phyloP scores from a whole-genome alignment of 2,113 vertebrate species.

The Mus musculus region DNA sequence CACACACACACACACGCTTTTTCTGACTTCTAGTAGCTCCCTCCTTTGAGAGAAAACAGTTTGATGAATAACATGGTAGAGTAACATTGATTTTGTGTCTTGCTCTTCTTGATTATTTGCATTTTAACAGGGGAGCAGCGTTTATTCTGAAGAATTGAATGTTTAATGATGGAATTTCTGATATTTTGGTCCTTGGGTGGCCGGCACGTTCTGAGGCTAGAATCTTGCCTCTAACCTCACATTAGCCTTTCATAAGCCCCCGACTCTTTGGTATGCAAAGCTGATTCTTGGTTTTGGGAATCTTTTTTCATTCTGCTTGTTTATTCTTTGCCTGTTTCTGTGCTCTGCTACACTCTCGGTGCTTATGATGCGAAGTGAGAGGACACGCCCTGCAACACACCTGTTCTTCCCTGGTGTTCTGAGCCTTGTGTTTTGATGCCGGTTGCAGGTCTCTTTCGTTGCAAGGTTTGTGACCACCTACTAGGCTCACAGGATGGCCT shows the following conservation, averaged over 20 bases:
- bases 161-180: constrained; percentile 54
- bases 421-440: constrained; percentile 13
- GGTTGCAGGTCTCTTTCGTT: neutral
- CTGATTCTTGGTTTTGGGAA: neutral
- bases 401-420: neutral
- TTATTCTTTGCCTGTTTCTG: neutral
- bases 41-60: constrained; percentile 51
- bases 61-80: constrained; percentile 69
- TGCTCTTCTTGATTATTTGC: constrained; percentile 53
- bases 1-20: neutral
- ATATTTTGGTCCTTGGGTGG: constrained; percentile 29
- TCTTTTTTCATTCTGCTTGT: constrained; percentile 14
- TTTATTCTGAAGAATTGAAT: constrained; percentile 66
- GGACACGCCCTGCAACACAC: neutral
- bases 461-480: neutral
- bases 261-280: neutral
- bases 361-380: neutral
- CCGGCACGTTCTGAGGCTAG: constrained; percentile 25
- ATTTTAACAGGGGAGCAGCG: constrained; percentile 57
- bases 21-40: neutral
- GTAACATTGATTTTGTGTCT: constrained; percentile 60
- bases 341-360: neutral
- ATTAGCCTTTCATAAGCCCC: neutral
- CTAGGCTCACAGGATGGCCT: constrained; percentile 2
- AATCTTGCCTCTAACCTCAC: neutral